Base-by-base conservation (phyloP, 1,140 invertebrate species). In the Hypsibius dujardini region DNA sequence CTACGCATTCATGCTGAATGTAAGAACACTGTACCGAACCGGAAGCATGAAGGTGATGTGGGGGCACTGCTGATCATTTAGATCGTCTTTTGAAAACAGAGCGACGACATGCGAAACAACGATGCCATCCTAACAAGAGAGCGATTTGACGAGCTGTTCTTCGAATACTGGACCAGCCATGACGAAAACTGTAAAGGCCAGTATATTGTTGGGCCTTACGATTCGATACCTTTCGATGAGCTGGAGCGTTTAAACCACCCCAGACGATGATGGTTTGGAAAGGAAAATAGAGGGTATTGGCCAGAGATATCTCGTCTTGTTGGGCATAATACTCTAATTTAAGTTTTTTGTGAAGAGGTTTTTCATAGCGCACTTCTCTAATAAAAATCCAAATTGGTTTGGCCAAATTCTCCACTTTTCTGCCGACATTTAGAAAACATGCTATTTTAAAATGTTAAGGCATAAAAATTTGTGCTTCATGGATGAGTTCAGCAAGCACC, bases 121-220 rank as follows among this genome's bases (percentile, higher is more conserved):
- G 62, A 67, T 7, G 45, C 12, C 62, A 67, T 67, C 42, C 42
- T 67, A 7, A 15, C 62, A 67, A 12, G 62, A 15, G 12, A 67
- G 42, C 62, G 62, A 3, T 67, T 67, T 45, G 62, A 67, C 62
- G 62, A 67, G 62, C 62, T 67, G 12, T 67, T 67, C 42, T 67
- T 15, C 62, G 62, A 67, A 42, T 67, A 67, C 62, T 67, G 62
- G 62, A 67, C 62, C 62, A 67, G 42, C 42, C 62, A 45, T 42
- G 12, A 67, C 42, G 12, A 12, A 12, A 42, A 12, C 12, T 67
- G 62, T 42, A 7, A 42, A 12, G 62, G 62, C 3, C 62, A 67
- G 62, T 67, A 67, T 42, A 12, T 67, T 15, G 3, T 67, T 15
- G 62, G 62, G 12, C 62, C 62, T 7, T 67, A 67, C 42, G 62